Percentiles rank a stretch among this genome's conserved stretches.
Evolutionary conservation across 2,113 vertebrate species (phyloP).

Genomic region (Passerina amoena): DNA sequence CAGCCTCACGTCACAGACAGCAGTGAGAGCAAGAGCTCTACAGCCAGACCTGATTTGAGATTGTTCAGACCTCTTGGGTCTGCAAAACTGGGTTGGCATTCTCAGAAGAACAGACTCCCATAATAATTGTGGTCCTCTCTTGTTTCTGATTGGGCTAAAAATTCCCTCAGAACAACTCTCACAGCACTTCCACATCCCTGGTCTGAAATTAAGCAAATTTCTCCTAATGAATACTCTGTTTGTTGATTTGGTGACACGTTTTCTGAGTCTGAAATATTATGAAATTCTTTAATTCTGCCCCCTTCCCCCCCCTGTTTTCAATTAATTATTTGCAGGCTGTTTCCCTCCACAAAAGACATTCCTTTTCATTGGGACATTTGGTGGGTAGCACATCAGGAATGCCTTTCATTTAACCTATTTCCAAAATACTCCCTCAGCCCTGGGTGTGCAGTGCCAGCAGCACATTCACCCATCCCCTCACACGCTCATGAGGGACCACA

Average conservation of each 20-base stretch:
- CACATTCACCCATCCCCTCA: not conserved
- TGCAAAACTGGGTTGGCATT: constrained; percentile 57
- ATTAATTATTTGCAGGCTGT: not conserved
- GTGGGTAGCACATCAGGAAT: not conserved
- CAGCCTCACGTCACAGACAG: not conserved
- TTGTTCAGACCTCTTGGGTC: constrained; percentile 56
- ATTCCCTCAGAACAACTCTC: constrained; percentile 50
- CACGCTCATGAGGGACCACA: fast-evolving
- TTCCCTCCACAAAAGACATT: not conserved
- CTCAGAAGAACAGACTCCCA: constrained; percentile 62
- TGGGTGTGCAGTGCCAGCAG: not conserved
- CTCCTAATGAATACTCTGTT: constrained; percentile 56
- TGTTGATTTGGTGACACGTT: constrained; percentile 55
- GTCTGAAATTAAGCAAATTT: constrained; percentile 57
- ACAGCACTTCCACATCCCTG: constrained; percentile 21
- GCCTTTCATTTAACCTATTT: constrained; percentile 43
- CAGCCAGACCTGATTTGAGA: constrained; percentile 54
- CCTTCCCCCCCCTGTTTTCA: not conserved
- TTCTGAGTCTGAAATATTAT: not conserved
- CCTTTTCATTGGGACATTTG: not conserved
- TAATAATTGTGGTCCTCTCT: constrained; percentile 47
- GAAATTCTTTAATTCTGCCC: not conserved
- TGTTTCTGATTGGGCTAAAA: constrained; percentile 38
- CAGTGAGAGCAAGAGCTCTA: not conserved
- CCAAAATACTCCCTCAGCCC: not conserved